A percentile compares a stretch with the other conserved stretches of the same genome.
Conservation (phyloP, 2,113 vertebrate species). For the Aegotheles bennettii region DNA sequence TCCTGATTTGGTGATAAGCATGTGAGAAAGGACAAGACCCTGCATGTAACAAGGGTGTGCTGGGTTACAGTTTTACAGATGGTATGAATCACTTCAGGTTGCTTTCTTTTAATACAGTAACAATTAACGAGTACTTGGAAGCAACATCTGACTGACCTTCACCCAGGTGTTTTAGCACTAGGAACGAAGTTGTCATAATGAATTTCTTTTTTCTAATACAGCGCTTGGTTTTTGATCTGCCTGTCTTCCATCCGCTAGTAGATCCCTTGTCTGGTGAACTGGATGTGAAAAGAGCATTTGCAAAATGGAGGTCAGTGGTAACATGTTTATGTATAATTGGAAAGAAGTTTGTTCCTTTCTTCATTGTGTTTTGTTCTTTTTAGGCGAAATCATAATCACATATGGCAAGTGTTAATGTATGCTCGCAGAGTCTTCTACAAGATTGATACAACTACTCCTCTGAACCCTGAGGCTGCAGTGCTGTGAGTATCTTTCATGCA, state of each 20-base stretch:
- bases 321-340: no score
- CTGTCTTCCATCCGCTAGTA: conserved; percentile 94
- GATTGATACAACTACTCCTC: conserved; percentile 88
- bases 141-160: not conserved
- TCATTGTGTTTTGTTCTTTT: not conserved
- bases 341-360: not conserved
- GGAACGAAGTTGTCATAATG: not conserved
- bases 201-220: conserved; percentile 33
- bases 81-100: not conserved
- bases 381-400: conserved; percentile 96
- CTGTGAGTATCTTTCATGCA: conserved; percentile 77
- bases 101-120: not conserved
- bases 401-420: conserved; percentile 98
- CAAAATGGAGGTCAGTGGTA: conserved; percentile 91
- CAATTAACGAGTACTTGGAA: not conserved
- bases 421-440: conserved; percentile 97
- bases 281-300: conserved; percentile 94
- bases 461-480: conserved; percentile 96
- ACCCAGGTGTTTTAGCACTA: not conserved
- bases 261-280: conserved; percentile 93
- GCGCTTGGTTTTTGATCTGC: conserved; percentile 94
- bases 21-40: not conserved
- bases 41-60: not conserved
- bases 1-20: not conserved
- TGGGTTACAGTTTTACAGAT: not conserved